Conservation (phyloP, 2,113 vertebrate genomes). For the Gulo gulo region DNA sequence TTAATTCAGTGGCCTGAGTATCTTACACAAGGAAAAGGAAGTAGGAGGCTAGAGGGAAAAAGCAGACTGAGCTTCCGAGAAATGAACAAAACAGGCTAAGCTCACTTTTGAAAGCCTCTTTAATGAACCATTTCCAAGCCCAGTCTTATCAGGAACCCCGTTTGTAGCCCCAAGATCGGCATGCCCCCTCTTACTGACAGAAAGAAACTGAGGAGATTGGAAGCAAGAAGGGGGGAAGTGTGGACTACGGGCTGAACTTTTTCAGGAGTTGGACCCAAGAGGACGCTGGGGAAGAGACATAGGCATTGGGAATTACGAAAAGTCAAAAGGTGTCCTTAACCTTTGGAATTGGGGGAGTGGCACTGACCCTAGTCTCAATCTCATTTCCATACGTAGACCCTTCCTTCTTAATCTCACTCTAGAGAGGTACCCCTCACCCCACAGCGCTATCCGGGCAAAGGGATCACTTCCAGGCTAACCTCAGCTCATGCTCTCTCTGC, state of each 20-base stretch:
- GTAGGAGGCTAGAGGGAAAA: not conserved
- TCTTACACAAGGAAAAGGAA: not conserved
- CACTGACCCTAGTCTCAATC: not conserved
- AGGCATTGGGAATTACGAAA: accelerated
- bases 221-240: not conserved
- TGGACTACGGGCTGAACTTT: not conserved
- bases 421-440: no score
- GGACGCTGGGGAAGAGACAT: not conserved
- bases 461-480: not conserved
- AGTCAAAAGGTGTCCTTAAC: no score
- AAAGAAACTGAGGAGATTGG: not conserved
- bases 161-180: not conserved
- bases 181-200: accelerated
- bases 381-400: not conserved
- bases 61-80: not conserved
- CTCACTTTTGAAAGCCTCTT: not conserved
- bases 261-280: not conserved
- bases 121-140: not conserved
- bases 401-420: not conserved
- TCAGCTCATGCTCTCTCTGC: accelerated
- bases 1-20: conserved; percentile 24
- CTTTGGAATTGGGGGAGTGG: no score
- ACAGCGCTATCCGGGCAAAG: not conserved
- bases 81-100: not conserved
- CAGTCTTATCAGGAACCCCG: not conserved